phyloP scores from a whole-genome alignment of 2,113 vertebrate genomes.

The Sclerurus mexicanus region DNA sequence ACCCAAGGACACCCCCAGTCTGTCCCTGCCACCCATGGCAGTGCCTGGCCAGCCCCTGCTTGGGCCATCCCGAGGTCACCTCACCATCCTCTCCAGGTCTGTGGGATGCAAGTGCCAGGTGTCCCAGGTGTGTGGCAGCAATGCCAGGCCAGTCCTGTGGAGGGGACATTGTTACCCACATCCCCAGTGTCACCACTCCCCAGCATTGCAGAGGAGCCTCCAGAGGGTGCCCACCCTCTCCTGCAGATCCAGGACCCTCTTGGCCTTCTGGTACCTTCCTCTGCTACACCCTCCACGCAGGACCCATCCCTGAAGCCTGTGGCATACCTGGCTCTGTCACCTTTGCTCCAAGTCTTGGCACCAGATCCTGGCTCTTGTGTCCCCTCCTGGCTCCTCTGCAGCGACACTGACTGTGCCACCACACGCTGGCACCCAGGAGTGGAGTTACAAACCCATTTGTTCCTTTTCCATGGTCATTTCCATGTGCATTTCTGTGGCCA shows the following conservation, averaged over 20 bases:
- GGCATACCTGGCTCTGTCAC: conserved; percentile 42
- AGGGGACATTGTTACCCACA: fast-evolving
- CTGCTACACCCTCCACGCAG: neutral
- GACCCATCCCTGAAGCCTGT: fast-evolving
- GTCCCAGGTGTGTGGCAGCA: neutral
- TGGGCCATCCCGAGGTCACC: neutral
- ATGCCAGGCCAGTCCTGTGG: neutral
- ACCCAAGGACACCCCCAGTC: neutral
- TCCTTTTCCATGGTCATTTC: fast-evolving
- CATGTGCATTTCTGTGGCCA: fast-evolving
- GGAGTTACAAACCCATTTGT: neutral
- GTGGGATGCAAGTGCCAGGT: neutral
- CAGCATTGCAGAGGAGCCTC: too few relatives aligned
- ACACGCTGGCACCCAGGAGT: conserved; percentile 15
- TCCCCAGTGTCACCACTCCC: fast-evolving
- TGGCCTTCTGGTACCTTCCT: neutral
- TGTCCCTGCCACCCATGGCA: neutral
- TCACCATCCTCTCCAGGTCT: conserved; percentile 35
- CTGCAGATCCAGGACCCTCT: neutral
- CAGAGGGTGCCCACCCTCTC: neutral
- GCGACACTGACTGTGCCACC: neutral
- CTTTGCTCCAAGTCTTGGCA: neutral
- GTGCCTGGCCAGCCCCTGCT: neutral
- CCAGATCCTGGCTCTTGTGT: neutral
- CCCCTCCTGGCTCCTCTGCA: conserved; percentile 48